Conservation (phyloP, 2,888 invertebrate genomes). For the Diarsia brunnea region DNA sequence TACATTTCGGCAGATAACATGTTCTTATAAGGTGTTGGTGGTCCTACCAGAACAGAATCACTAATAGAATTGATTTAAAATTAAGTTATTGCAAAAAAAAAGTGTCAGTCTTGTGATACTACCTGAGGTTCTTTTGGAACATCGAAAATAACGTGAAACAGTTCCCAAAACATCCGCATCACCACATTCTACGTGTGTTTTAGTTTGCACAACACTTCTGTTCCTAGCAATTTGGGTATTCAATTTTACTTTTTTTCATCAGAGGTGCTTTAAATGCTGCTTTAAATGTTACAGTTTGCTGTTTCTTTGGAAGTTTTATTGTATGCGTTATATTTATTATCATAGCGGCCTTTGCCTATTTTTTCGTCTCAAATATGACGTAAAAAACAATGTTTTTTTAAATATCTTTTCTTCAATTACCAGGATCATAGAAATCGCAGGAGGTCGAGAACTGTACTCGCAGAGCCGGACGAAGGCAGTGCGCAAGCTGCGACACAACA, state of each 20-base stretch:
- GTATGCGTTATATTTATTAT: neutral
- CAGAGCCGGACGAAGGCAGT: slow-evolving; percentile 95
- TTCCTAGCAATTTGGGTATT: neutral
- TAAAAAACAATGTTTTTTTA: no score
- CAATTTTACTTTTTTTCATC: neutral
- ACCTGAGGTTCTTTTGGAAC: neutral
- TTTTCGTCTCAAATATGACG: no score
- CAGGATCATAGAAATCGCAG: slow-evolving; percentile 93
- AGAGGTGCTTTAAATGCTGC: neutral
- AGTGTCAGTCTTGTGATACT: neutral
- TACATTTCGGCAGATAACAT: neutral
- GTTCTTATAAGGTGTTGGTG: neutral
- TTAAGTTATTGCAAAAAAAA: neutral
- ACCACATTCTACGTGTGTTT: neutral
- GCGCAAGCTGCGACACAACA: slow-evolving; percentile 92
- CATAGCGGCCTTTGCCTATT: no score
- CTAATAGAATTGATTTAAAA: neutral
- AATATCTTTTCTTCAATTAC: slow-evolving; percentile 47
- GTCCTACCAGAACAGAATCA: neutral
- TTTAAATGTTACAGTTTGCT: neutral
- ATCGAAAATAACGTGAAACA: neutral
- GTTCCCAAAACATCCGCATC: neutral
- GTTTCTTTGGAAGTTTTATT: neutral
- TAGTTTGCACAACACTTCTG: neutral
- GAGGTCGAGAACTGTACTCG: slow-evolving; percentile 95